Evolutionary conservation across 2,888 invertebrate genomes (phyloP), one percentile per base, ranked within the genome.

Genomic region (Euplagia quadripunctaria): DNA sequence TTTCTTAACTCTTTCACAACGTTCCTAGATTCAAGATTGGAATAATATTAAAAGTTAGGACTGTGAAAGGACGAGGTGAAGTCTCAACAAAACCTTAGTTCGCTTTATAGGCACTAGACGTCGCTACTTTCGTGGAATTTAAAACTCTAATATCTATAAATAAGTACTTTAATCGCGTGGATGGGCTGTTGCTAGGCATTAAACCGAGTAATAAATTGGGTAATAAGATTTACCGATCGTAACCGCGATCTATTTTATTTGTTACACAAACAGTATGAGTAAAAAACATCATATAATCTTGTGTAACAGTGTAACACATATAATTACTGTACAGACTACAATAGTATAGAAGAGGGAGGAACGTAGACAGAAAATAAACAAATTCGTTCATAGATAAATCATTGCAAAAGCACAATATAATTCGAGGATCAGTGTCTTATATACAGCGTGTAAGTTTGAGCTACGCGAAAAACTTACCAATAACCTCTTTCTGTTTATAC

Each of bases 1-100:
- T 20, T 20, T 68, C 12, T 3, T 72, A 46, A 52, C 52, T 52
- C 73, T 67, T 17, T 65, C n/a, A 6, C 14, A 9, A 63, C 69
- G 49, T 71, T 72, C 68, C 70, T 58, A 42, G 68, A 68, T 68
- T 68, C 76, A 17, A 51, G 42, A 64, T 68, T 3, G 42, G 43
- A 73, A 73, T 81, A 42, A 78, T 69, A 81, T 74, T 64, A 79
- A 79, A 74, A 68, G 71, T 78, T 51, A 41, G 64, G 49, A 64
- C 42, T 41, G 52, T 16, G 43, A 9, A 46, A 46, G 3, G 6
- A 4, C 43, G 43, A 9, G 6, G 43, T 4, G 43, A 9, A 6
- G 16, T 52, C 52, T 52, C 52, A 46, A 0, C 52, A 52, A 52
- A 4, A 52, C 16, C 14, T 52, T 16, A 52, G 5, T 52, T 52